A percentile compares a stretch with the other conserved stretches of the same genome.
Conservation (phyloP, 1,140 invertebrate species). For the Whitmania pigra region DNA sequence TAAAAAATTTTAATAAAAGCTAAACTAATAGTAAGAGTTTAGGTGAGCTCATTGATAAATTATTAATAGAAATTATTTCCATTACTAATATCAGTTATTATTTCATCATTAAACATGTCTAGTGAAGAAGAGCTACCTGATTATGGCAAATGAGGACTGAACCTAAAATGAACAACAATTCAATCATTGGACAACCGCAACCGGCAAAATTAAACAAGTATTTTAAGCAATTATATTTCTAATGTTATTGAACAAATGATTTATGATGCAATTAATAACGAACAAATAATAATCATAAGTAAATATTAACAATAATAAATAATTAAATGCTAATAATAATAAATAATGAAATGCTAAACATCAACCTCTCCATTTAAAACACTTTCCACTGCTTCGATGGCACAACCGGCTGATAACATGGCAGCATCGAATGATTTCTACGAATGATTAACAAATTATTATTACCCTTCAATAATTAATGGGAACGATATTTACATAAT, state of each 20-base stretch:
- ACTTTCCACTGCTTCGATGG: slow-evolving; percentile 63
- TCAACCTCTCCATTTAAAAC: slow-evolving; percentile 53
- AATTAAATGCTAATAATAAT: neutral
- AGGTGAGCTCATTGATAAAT: no score
- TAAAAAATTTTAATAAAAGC: no score
- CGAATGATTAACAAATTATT: slow-evolving; percentile 34
- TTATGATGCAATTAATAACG: no score
- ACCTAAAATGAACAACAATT: neutral
- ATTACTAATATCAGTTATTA: neutral
- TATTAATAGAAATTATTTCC: neutral
- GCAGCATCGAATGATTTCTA: slow-evolving; percentile 66
- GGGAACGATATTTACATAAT: slow-evolving; percentile 11
- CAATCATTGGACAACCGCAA: neutral
- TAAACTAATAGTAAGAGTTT: no score
- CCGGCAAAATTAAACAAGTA: no score
- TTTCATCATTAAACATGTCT: slow-evolving; percentile 17
- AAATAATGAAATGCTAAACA: slow-evolving; percentile 20
- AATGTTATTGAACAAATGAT: no score
- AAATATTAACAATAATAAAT: neutral
- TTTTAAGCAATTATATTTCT: no score
- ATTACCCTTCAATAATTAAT: slow-evolving; percentile 5
- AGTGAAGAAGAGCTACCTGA: neutral
- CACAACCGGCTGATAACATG: slow-evolving; percentile 61
- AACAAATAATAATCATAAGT: no score
- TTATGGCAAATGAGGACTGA: neutral